Evolutionary conservation across 2,113 vertebrate species (phyloP).

Genomic region (Notechis scutatus): DNA sequence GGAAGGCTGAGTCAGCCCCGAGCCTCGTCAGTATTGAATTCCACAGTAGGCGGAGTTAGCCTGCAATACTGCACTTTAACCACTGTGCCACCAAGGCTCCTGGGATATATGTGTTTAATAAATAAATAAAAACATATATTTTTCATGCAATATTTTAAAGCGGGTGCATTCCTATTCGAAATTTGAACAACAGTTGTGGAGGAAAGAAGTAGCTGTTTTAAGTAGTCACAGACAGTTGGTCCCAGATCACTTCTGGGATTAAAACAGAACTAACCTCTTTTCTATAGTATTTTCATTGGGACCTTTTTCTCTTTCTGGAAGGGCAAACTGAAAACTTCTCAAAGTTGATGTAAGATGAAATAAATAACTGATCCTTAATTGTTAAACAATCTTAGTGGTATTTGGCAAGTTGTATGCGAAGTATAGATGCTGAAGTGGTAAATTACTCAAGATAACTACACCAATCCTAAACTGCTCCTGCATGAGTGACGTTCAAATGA

Average conservation of each 20-base stretch:
- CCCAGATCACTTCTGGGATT: neutral
- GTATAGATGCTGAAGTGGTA: constrained; percentile 52
- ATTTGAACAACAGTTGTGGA: neutral
- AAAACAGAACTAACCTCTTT: neutral
- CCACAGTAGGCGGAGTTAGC: neutral
- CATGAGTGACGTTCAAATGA: neutral
- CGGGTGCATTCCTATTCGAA: neutral
- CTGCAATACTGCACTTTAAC: neutral
- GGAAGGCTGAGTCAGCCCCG: neutral
- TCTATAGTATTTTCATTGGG: neutral
- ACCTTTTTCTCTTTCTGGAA: neutral
- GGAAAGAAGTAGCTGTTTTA: neutral
- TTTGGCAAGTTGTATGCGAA: constrained; percentile 30
- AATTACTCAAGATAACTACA: constrained; percentile 30
- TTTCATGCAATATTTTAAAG: neutral
- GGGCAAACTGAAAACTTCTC: neutral
- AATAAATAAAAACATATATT: neutral
- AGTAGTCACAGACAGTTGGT: neutral
- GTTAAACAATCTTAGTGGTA: constrained; percentile 54
- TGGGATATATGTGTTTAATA: neutral
- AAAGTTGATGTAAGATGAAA: neutral
- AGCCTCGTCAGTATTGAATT: neutral
- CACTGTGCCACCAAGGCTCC: neutral
- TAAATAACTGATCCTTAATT: constrained; percentile 39
- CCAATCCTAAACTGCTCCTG: constrained; percentile 30